Base-by-base conservation (phyloP, 1,140 invertebrate genomes). In the Drosophila ambigua region DNA sequence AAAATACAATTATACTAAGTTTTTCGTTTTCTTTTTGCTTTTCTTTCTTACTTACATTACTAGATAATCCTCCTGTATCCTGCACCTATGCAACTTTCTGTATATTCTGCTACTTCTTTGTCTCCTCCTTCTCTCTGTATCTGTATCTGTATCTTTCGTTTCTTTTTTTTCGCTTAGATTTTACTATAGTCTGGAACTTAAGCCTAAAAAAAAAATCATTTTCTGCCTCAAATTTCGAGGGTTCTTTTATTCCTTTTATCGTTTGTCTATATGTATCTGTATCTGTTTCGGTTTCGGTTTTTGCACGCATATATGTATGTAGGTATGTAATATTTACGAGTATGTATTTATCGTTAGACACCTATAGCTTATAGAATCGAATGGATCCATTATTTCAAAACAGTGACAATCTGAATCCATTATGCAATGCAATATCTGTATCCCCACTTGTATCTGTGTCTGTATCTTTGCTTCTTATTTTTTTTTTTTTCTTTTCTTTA, bases 101-200 rank as follows among this genome's bases (percentile, higher is more conserved):
- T 41, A 43, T 59, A 24, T 49, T 8, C 50, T 15, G 8, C 26
- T 49, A 11, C 44, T 23, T 11, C 23, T 16, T n/a, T 41, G 31
- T 15, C 7, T 31, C 16, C 15, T 8, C 43, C 16, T 46, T 55
- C 23, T 45, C 20, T 43, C 26, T 57, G 23, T 16, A 28, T 65
- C 15, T 55, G 15, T 45, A n/a, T 43, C 26, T 57, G 23, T 16
- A 28, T 65, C 15, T 31, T n/a, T 39, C n/a, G 44, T 48, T 50
- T n/a, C 11, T 16, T 39, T 52, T 44, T 9, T 20, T 20, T 20
- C 20, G 1, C 77, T 79, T 79, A 79, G 11, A 75, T 53, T 65
- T 75, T 65, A 75, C 53, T 79, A 79, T 79, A 79, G 77, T 79
- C 77, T 79, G 75, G 71, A 79, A 58, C 77, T 80, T 79, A 79